Evolutionary conservation across 2,113 vertebrate species (phyloP).

Genomic region (Motacilla alba): DNA sequence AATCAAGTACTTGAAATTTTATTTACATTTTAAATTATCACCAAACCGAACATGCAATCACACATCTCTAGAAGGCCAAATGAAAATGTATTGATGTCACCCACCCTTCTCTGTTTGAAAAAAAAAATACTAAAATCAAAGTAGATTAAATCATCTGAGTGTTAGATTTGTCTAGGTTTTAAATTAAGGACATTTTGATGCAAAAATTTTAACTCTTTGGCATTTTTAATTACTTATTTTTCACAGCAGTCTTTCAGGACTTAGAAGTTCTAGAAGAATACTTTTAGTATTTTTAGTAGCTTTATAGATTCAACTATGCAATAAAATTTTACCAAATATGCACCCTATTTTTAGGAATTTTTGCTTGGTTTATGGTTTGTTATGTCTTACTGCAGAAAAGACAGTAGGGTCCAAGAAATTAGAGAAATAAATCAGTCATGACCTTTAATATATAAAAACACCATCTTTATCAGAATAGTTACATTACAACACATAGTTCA

Average conservation of each 20-base stretch:
- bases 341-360: background rate
- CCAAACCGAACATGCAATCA: background rate
- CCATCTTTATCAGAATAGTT: background rate
- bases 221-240: background rate
- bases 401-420: background rate
- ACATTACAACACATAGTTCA: background rate
- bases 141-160: background rate
- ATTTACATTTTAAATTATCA: background rate
- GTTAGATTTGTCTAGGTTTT: background rate
- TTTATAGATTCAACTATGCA: background rate
- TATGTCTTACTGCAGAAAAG: background rate
- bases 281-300: background rate
- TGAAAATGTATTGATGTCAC: background rate
- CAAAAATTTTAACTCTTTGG: background rate
- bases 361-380: background rate
- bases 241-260: background rate
- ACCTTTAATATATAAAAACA: background rate
- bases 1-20: background rate
- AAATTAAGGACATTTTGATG: background rate
- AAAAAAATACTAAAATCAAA: background rate
- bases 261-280: background rate
- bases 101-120: background rate
- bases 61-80: background rate
- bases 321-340: background rate
- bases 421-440: background rate